Percentiles rank a stretch among this genome's conserved stretches.
phyloP scores from a whole-genome alignment of 2,113 vertebrate species.

The Microcebus jonahi region DNA sequence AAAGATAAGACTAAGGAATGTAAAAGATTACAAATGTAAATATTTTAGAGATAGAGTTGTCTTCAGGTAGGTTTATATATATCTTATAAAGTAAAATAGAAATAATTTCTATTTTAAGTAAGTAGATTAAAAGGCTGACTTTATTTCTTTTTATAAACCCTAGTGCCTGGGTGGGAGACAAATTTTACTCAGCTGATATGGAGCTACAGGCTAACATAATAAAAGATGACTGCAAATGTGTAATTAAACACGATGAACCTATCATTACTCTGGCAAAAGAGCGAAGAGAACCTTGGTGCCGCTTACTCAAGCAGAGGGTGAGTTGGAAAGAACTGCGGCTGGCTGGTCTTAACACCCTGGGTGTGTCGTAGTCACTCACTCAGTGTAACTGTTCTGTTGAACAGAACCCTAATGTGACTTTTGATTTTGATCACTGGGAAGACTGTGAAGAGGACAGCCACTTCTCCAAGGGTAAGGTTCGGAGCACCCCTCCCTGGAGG shows the following conservation, averaged over 20 bases:
- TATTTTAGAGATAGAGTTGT: slow-evolving; percentile 82
- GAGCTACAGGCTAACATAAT: slow-evolving; percentile 78
- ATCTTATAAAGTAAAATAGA: neutral
- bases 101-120: neutral
- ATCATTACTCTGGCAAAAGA: slow-evolving; percentile 83
- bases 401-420: slow-evolving; percentile 84
- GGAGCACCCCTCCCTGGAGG: neutral
- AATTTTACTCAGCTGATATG: slow-evolving; percentile 84
- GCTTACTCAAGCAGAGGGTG: slow-evolving; percentile 84
- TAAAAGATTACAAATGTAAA: slow-evolving; percentile 77
- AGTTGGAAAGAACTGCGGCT: neutral
- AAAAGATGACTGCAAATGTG: slow-evolving; percentile 76
- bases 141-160: neutral
- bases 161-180: slow-evolving; percentile 85
- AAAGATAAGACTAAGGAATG: slow-evolving; percentile 77
- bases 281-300: slow-evolving; percentile 74
- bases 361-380: neutral
- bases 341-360: rapidly evolving
- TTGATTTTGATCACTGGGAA: slow-evolving; percentile 87
- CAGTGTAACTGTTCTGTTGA: neutral
- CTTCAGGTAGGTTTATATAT: slow-evolving; percentile 84
- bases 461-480: slow-evolving; percentile 81
- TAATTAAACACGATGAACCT: slow-evolving; percentile 75
- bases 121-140: neutral
- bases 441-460: slow-evolving; percentile 80